Conservation (phyloP, 2,888 invertebrate genomes). For the Bellardia pandia region DNA sequence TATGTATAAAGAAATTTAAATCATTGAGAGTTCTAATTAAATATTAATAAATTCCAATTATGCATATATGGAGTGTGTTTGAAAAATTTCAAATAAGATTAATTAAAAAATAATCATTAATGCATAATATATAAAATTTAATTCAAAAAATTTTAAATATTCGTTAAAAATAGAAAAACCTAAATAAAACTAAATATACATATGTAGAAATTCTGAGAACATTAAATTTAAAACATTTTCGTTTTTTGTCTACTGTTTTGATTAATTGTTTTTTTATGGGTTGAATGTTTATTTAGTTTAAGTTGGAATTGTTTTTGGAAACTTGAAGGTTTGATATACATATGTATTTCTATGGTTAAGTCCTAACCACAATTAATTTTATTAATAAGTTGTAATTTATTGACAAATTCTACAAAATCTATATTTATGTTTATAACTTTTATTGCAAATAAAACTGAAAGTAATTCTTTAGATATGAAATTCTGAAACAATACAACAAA, state of each 20-base stretch:
- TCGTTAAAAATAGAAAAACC: neutral
- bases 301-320: neutral
- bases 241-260: neutral
- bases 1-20: neutral
- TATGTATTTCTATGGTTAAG: too few relatives aligned
- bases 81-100: neutral
- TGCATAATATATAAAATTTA: neutral
- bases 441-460: too few relatives aligned
- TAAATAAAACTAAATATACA: neutral
- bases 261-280: neutral
- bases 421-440: too few relatives aligned
- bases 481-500: too few relatives aligned
- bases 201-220: neutral
- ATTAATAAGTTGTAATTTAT: too few relatives aligned
- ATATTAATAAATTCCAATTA: conserved; percentile 8
- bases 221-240: too few relatives aligned
- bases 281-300: neutral
- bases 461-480: too few relatives aligned
- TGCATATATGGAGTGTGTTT: conserved; percentile 1
- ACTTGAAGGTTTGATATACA: neutral
- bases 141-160: conserved; percentile 2
- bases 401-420: too few relatives aligned
- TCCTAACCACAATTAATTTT: too few relatives aligned
- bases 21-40: neutral
- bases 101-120: neutral